phyloP scores from a whole-genome alignment of 1,140 invertebrate genomes.

The Acyrthosiphon pisum region DNA sequence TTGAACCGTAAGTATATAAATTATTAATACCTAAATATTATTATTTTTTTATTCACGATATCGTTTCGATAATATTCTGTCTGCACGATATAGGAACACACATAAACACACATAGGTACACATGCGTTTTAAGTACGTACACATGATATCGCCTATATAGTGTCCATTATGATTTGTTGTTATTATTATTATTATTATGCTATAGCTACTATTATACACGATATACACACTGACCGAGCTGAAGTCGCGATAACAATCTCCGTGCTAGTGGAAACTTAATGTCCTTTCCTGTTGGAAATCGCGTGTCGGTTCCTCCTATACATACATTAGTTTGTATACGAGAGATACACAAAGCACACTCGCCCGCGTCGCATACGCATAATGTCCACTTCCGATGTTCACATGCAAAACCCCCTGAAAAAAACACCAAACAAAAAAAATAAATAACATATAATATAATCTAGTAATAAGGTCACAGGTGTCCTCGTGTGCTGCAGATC shows the following conservation, averaged over 20 bases:
- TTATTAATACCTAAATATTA: background rate
- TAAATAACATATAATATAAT: background rate
- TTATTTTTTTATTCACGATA: background rate
- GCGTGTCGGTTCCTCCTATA: slow-evolving; percentile 56
- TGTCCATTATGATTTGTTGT: slow-evolving; percentile 53
- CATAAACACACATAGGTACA: background rate
- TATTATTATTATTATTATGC: slow-evolving; percentile 37
- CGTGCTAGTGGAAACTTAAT: slow-evolving; percentile 54
- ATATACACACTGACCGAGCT: slow-evolving; percentile 29
- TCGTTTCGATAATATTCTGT: background rate
- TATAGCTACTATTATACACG: background rate
- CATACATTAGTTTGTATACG: slow-evolving; percentile 12
- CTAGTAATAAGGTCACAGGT: slow-evolving; percentile 55
- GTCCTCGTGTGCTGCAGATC: slow-evolving; percentile 39
- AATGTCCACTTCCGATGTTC: slow-evolving; percentile 55
- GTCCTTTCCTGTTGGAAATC: slow-evolving; percentile 55
- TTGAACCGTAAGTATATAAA: slow-evolving; percentile 20
- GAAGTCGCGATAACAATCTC: slow-evolving; percentile 38
- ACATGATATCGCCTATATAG: background rate
- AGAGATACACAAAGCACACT: background rate
- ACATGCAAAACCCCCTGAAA: slow-evolving; percentile 32
- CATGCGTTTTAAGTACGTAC: background rate
- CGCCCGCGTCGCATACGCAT: background rate
- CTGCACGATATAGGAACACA: background rate
- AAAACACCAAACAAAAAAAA: slow-evolving; percentile 7